Percentiles rank a stretch among this genome's conserved stretches.
Evolutionary conservation across 2,797 vertebrate species (phyloP).

Genomic region (Sphenopsis melanotis): DNA sequence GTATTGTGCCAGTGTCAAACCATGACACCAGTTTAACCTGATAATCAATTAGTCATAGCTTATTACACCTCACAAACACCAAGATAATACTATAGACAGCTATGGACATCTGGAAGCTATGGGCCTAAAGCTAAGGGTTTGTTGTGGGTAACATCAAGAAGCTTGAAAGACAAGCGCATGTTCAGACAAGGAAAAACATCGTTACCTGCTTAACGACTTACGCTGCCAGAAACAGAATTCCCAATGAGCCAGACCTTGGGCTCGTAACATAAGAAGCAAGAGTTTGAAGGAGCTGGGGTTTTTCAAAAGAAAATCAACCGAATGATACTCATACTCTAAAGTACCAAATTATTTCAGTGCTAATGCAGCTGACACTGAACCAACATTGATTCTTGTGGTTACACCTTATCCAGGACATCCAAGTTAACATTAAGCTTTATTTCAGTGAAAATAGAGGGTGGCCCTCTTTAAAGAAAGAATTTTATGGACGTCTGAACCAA

Average conservation of each 20-base stretch:
- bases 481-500: background rate
- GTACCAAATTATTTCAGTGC: background rate
- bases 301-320: background rate
- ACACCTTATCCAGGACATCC: background rate
- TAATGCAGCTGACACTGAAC: background rate
- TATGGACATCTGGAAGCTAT: background rate
- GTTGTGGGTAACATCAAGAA: background rate
- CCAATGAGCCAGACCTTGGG: background rate
- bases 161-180: background rate
- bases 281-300: background rate
- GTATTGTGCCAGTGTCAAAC: too few species aligned
- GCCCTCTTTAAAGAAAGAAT: background rate
- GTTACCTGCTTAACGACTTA: background rate
- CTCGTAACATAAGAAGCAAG: background rate
- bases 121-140: background rate
- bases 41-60: background rate
- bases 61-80: background rate
- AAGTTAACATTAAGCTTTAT: background rate
- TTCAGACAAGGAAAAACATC: background rate
- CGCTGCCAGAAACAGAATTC: background rate
- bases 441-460: background rate
- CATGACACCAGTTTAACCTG: background rate
- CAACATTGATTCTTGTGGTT: background rate
- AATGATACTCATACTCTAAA: background rate
- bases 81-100: background rate